Conservation (phyloP, 2,888 invertebrate species). For the Netelia inedita region DNA sequence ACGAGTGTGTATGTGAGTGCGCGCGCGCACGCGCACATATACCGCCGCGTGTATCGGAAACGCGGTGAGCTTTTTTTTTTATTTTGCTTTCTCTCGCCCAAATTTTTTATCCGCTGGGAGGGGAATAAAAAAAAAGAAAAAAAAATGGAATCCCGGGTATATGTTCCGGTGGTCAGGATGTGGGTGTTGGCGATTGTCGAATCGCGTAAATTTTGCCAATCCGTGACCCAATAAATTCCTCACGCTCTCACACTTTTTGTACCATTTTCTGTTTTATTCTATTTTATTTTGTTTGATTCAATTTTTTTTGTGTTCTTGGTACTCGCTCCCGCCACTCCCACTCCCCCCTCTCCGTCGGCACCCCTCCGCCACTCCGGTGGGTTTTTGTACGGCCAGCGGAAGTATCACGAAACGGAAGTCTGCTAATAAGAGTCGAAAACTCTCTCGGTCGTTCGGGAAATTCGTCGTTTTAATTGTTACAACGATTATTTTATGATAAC, state of each 20-base stretch:
- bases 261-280: not conserved
- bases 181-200: conserved; percentile 34
- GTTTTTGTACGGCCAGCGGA: too few relatives aligned
- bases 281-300: not conserved
- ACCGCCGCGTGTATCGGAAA: conserved; percentile 37
- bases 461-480: too few relatives aligned
- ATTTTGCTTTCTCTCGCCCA: conserved; percentile 8
- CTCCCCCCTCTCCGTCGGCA: too few relatives aligned
- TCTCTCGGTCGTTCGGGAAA: too few relatives aligned
- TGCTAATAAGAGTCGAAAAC: too few relatives aligned
- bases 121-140: conserved; percentile 22
- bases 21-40: not conserved
- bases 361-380: too few relatives aligned
- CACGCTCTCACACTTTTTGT: conserved; percentile 29
- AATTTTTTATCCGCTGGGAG: conserved; percentile 26
- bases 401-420: too few relatives aligned
- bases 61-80: conserved; percentile 39
- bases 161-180: conserved; percentile 37
- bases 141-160: not conserved
- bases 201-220: conserved; percentile 50
- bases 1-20: not conserved
- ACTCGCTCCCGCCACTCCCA: not conserved
- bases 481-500: too few relatives aligned
- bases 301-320: not conserved
- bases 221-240: conserved; percentile 56